Percentiles rank a stretch among this genome's conserved stretches.
Evolutionary conservation across 2,797 vertebrate species (phyloP).

Genomic region (Eulemur coronatus): DNA sequence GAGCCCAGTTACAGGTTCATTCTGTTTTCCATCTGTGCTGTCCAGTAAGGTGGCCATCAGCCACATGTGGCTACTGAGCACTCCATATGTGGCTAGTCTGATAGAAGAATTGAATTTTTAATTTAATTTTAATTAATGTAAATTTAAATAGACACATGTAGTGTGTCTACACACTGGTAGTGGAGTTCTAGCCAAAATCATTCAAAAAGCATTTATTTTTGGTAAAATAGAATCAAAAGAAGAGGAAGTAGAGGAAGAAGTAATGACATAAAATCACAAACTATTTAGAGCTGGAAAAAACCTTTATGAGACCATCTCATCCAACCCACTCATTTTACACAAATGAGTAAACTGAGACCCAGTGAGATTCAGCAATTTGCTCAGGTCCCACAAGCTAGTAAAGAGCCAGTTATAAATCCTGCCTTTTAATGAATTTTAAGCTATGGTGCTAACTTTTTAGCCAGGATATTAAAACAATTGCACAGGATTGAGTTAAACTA

Average conservation of each 20-base stretch:
- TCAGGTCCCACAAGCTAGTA: not conserved
- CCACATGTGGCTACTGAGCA: not conserved
- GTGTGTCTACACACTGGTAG: not conserved
- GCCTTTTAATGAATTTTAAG: not conserved
- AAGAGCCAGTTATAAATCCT: not conserved
- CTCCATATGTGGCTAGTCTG: not conserved
- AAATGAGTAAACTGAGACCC: conserved; percentile 24
- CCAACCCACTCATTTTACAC: conserved; percentile 36
- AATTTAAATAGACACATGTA: not conserved
- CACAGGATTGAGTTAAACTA: not conserved
- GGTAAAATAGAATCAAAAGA: not conserved
- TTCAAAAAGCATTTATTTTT: conserved; percentile 3
- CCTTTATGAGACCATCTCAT: not conserved
- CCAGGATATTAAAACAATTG: not conserved
- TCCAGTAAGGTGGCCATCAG: not conserved
- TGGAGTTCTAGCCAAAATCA: not conserved
- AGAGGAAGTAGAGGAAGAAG: not conserved
- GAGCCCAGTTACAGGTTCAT: not conserved
- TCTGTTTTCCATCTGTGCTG: not conserved
- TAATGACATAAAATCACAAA: conserved; percentile 5
- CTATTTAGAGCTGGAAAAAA: conserved; percentile 4
- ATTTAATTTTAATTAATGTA: not conserved
- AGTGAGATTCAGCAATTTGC: not conserved
- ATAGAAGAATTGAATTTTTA: not conserved
- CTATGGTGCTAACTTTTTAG: not conserved